Evolutionary conservation across 2,113 vertebrate species (phyloP), one percentile per base, ranked within the genome.

Genomic region (Vulpes ferrilata): DNA sequence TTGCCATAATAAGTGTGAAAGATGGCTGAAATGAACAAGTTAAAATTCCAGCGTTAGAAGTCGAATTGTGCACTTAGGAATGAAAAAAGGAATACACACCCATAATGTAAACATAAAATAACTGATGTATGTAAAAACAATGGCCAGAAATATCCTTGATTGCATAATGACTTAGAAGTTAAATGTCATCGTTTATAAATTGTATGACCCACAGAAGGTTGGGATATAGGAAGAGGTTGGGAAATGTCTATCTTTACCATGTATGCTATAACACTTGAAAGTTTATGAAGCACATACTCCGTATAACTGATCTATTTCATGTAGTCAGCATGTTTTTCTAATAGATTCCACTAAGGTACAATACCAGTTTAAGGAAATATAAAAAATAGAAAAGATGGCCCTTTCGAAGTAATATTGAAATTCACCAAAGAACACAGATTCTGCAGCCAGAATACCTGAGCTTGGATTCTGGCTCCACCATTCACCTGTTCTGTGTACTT

Each of bases 91-190:
- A 97, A 87, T 87, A 86, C 11, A 48, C 9, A 79, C 53, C 78
- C 88, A 69, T 48, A 92, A 93, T 19, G 7, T 94, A 96, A 97
- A 95, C 71, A 90, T 88, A 98, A 98, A 97, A 95, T 95, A 96
- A 96, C 90, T 76, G 87, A 97, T 87, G 87, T 82, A 92, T 96
- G 59, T 97, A 92, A 65, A 97, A 96, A 92, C n/a, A 84, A n/a
- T 92, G 48, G 48, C 69, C 20, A 85, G 92, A 93, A 94, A 78
- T 85, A 85, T 73, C 43, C 43, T 84, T 96, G 92, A 90, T 95
- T 30, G 92, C 69, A 87, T 64, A 96, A 97, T 85, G 48, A 74
- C 64, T 79, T 96, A 62, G 35, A 80, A 96, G 83, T 93, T 97
- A 97, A 98, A 97, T 85, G 92, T 93, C 92, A 96, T 96, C 76